Evolutionary conservation across 2,113 vertebrate species (phyloP).

Genomic region (Xyrauchen texanus): DNA sequence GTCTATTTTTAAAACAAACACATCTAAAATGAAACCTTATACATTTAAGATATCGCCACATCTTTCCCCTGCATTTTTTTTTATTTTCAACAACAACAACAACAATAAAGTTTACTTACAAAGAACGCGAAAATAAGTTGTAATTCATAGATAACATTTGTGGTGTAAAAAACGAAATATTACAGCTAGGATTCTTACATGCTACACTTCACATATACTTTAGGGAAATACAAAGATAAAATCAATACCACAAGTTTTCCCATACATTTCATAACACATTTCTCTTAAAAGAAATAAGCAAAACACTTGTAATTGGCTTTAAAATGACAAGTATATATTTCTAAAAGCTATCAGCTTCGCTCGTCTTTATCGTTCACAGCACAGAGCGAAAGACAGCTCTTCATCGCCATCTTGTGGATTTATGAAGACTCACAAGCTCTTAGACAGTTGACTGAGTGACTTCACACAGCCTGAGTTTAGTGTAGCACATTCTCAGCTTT

Average conservation of each 20-base stretch:
- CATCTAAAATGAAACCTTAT: no score
- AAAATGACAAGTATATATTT: no score
- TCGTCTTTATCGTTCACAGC: background rate
- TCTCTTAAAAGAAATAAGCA: no score
- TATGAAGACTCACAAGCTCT: background rate
- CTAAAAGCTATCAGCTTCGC: no score
- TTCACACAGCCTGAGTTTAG: no score
- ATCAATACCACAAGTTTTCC: background rate
- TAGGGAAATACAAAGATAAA: background rate
- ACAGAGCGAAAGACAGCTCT: background rate
- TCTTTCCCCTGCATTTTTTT: no score
- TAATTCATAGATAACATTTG: background rate
- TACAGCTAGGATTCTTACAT: background rate
- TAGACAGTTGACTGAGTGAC: background rate
- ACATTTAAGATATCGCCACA: no score
- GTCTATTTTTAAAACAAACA: no score
- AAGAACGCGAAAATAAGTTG: background rate
- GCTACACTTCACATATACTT: background rate
- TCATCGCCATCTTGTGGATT: slow-evolving; percentile 44
- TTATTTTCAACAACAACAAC: background rate
- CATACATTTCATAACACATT: no score
- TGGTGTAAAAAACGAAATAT: background rate
- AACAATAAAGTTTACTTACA: background rate
- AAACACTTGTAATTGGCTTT: no score
- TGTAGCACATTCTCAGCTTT: background rate